Base-by-base conservation (phyloP, 2,888 invertebrate species). In the Stegana nigrithorax region DNA sequence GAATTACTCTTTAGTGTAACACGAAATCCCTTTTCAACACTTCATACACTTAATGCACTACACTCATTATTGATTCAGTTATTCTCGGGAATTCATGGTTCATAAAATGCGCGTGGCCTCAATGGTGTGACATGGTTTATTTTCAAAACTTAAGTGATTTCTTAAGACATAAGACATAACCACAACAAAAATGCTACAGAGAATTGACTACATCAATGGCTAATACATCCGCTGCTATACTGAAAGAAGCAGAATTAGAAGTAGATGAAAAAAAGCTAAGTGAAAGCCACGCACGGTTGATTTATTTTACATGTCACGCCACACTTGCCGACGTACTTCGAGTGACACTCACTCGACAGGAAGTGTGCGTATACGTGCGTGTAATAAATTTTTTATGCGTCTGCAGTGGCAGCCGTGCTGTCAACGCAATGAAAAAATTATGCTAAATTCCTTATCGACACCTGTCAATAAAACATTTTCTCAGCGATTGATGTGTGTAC, bases 401-500 rank as follows among this genome's bases (percentile, higher is more conserved):
- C 19, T 45, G 10, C 17, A n/a, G 14, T 45, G 45, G 17, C 45
- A 45, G 19, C 17, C 14, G 5, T 7, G 21, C 17, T 29, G 10
- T 10, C 51, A 29, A n/a, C 12, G n/a, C 51, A 14, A 29, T 53
- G 19, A 29, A 72, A 59, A 67, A 73, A 73, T 73, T 78, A 78
- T 75, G 72, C 78, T 78, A 75, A 75, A 75, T 75, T 75, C 75
- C 73, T 75, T 80, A 75, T 75, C 80, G 80, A 75, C 75, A 75
- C 75, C 80, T 75, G 75, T 80, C 75, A 75, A 75, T 75, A 68
- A 73, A 70, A 70, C 60, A 70, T 58, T 63, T 71, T 66, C 64
- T 64, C 51, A 25, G 25, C 29, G 19, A 53, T 29, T 27, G 29
- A 53, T 53, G 51, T 27, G 6, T 17, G 29, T 27, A 29, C n/a